phyloP scores from a whole-genome alignment of 2,797 vertebrate species.

The Tenualosa thibaudeaui region DNA sequence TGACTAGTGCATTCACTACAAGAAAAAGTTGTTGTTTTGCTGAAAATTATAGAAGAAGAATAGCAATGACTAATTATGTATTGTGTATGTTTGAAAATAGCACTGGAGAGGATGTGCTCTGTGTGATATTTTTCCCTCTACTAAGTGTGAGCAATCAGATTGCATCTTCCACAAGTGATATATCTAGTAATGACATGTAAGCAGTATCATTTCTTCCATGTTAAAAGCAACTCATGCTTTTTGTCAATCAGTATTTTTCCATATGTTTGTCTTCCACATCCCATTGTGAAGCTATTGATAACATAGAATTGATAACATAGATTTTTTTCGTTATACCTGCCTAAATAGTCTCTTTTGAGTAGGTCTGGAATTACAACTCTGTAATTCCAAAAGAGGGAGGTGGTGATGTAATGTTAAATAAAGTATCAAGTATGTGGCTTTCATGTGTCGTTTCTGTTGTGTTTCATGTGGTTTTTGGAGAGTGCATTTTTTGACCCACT shows the following conservation, averaged over 20 bases:
- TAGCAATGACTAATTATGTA: background rate
- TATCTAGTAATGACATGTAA: too few species aligned
- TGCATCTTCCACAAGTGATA: too few species aligned
- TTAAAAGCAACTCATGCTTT: background rate
- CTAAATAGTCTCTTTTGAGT: background rate
- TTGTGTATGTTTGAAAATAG: background rate
- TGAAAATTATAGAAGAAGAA: background rate
- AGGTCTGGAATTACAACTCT: background rate
- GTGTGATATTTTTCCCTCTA: too few species aligned
- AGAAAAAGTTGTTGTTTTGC: background rate
- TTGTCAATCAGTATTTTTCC: background rate
- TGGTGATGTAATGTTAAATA: background rate
- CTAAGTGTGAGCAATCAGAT: too few species aligned
- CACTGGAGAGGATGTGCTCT: too few species aligned
- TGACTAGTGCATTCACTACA: too few species aligned
- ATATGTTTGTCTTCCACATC: background rate
- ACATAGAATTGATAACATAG: background rate
- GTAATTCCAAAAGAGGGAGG: background rate
- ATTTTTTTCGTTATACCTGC: background rate
- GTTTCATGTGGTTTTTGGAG: background rate
- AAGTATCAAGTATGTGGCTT: background rate
- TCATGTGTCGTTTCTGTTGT: slow-evolving; percentile 24
- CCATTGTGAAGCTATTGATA: background rate
- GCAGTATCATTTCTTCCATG: background rate
- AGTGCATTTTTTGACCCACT: background rate